Conservation (phyloP, 2,113 vertebrate species). For the Scomber scombrus region DNA sequence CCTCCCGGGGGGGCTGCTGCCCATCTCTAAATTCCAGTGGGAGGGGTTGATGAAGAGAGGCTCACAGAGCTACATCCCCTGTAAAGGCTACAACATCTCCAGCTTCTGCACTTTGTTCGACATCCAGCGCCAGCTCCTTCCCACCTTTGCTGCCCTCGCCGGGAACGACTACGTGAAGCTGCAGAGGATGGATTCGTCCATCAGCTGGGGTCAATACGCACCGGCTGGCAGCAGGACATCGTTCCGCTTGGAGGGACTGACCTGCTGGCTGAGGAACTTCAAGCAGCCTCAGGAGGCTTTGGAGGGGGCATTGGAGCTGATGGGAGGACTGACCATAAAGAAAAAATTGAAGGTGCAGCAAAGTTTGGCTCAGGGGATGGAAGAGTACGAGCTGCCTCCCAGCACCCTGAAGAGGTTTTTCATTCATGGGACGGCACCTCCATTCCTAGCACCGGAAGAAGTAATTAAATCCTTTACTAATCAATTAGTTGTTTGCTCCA, state of each 20-base stretch:
- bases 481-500: no score
- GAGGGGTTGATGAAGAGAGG: constrained; percentile 4
- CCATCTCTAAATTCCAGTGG: constrained; percentile 87
- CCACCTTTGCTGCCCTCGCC: constrained; percentile 87
- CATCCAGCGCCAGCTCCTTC: constrained; percentile 80
- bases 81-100: constrained; percentile 77
- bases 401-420: constrained; percentile 85
- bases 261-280: constrained; percentile 87
- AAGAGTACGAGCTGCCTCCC: constrained; percentile 82
- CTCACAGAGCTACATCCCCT: constrained; percentile 78
- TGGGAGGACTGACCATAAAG: constrained; percentile 57
- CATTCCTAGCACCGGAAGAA: neutral
- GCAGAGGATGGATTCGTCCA: rapidly evolving
- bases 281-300: constrained; percentile 73
- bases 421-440: constrained; percentile 43
- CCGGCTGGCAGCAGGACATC: neutral
- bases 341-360: constrained; percentile 13
- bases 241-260: constrained; percentile 78
- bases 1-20: constrained; percentile 85
- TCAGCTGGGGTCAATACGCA: constrained; percentile 66
- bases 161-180: constrained; percentile 87
- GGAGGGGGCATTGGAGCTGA: constrained; percentile 68
- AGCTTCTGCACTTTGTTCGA: constrained; percentile 83
- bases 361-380: constrained; percentile 73
- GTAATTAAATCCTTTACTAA: neutral